phyloP scores from a whole-genome alignment of 2,888 invertebrate genomes.

The Yponomeuta evonymella region DNA sequence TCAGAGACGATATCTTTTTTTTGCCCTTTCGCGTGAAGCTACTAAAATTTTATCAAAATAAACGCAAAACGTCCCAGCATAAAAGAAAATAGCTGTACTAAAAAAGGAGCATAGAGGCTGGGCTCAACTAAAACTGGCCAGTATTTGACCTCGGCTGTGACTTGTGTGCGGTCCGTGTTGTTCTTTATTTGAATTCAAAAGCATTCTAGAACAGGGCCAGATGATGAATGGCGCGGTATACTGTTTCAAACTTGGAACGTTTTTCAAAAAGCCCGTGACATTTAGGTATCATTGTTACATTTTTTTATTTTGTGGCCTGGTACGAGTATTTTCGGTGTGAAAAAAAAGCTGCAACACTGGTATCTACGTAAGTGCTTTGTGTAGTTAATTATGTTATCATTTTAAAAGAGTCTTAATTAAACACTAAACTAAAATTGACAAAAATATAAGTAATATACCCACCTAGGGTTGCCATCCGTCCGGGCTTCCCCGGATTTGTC shows the following conservation, averaged over 20 bases:
- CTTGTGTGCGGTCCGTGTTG: constrained; percentile 20
- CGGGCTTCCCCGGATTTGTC: no score
- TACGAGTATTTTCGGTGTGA: no score
- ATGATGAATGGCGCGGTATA: constrained; percentile 28
- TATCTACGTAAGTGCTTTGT: no score
- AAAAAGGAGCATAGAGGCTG: neutral
- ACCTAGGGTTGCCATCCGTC: no score
- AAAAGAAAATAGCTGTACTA: neutral
- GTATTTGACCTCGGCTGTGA: neutral
- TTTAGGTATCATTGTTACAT: no score
- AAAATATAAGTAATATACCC: no score
- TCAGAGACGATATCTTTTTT: no score
- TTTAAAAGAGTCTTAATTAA: neutral
- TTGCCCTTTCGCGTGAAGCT: no score
- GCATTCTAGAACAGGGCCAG: constrained; percentile 40
- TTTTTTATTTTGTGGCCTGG: no score
- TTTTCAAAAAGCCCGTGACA: neutral
- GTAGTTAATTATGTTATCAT: neutral
- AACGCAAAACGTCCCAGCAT: neutral
- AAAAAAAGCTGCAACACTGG: no score
- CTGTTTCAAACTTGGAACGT: constrained; percentile 16
- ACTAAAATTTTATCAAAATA: neutral
- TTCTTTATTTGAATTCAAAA: constrained; percentile 59
- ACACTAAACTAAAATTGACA: no score
- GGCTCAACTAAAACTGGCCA: neutral